Evolutionary conservation across 2,888 invertebrate genomes (phyloP), one percentile per base, ranked within the genome.

Genomic region (Polietes domitor): DNA sequence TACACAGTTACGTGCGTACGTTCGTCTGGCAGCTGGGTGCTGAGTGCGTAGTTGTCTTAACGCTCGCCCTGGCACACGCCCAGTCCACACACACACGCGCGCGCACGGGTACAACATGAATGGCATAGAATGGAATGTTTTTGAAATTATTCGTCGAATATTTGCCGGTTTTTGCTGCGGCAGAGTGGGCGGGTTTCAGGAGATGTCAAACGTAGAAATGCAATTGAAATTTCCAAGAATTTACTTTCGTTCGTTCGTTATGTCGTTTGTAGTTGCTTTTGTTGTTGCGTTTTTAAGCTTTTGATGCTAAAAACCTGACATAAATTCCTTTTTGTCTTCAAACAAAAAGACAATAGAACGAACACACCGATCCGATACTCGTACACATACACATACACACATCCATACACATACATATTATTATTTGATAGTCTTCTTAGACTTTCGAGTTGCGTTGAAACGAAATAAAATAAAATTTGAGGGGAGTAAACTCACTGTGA

Each of bases 151-250:
- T 21, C 21, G 1, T 43, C 24, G 43, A 43, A 68, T 68, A 43
- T 68, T 68, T 70, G 73, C 41, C 68, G 58, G 21, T 74, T 55
- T n/a, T 19, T n/a, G 19, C 12, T 28, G 7, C 9, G 19, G 24
- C 24, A 65, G 37, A 9, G 47, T 55, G 50, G 68, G 43, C 21
- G 28, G 28, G 24, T 24, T 9, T 77, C 61, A 41, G 32, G 37
- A 77, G 43, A 71, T 74, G 74, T 80, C 77, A 77, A 26, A 77
- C 71, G 73, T 70, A 77, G 77, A 83, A 83, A 75, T 83, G 77
- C 80, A 83, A 83, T 83, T 80, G 83, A 83, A 80, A 71, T 83
- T 80, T 77, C 41, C 63, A 77, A 80, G 70, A 75, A 77, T 19
- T 80, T 65, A n/a, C 24, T 77, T 77, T 70, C 28, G 37, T 50